A percentile compares a stretch with the other conserved stretches of the same genome.
Evolutionary conservation across 30 jellyfish, hydroid and myxozoan species (phyloP).

Genomic region (Pseudorhiza aurosa): DNA sequence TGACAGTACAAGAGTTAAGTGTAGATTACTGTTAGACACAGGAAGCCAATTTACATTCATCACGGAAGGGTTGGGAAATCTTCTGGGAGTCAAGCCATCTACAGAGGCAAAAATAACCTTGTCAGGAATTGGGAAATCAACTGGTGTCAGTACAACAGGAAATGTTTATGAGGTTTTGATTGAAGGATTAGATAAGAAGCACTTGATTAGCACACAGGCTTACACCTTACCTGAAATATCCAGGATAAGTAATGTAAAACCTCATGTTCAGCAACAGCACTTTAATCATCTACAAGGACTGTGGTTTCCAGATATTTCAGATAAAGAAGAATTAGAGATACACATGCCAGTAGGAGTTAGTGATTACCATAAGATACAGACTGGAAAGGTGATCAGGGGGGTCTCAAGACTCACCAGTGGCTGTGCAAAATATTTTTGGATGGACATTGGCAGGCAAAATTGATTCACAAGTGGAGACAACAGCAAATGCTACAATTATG

Average conservation of each 20-base stretch:
- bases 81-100: slow-evolving; percentile 33
- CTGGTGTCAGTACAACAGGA: slow-evolving; percentile 19
- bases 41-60: slow-evolving; percentile 40
- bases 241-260: slow-evolving; percentile 27
- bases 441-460: slow-evolving; percentile 44
- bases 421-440: slow-evolving; percentile 25
- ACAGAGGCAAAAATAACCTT: not conserved
- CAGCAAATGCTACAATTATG: not conserved
- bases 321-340: slow-evolving; percentile 13
- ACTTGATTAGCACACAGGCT: slow-evolving; percentile 35
- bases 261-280: slow-evolving; percentile 13
- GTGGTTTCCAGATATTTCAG: slow-evolving; percentile 44
- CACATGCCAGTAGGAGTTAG: slow-evolving; percentile 31
- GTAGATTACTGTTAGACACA: slow-evolving; percentile 58
- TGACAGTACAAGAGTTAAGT: slow-evolving; percentile 14
- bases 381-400: slow-evolving; percentile 40
- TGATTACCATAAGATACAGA: no score
- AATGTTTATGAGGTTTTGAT: slow-evolving; percentile 31
- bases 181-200: slow-evolving; percentile 31
- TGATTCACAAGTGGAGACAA: not conserved
- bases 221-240: slow-evolving; percentile 32
- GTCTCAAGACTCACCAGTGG: slow-evolving; percentile 23
- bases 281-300: not conserved
- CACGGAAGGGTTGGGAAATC: slow-evolving; percentile 12
- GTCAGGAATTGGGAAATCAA: slow-evolving; percentile 26